phyloP scores from a whole-genome alignment of 2,797 vertebrate genomes.

The Sebastes taczanowskii region DNA sequence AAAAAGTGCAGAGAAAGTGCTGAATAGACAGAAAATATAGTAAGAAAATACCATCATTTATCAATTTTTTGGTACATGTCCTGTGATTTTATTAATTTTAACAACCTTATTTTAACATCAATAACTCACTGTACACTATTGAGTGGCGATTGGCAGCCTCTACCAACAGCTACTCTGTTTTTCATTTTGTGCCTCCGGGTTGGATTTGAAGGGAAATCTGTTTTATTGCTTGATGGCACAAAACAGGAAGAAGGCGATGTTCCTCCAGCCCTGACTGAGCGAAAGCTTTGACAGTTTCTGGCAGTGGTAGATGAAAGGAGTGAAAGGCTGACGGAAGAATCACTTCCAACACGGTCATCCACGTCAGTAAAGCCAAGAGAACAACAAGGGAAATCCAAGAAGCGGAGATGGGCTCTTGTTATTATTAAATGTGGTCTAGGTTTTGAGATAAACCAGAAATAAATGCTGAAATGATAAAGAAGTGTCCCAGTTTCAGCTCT shows the following conservation, averaged over 20 bases:
- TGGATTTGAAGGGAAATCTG: constrained; percentile 28
- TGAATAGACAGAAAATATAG: constrained; percentile 23
- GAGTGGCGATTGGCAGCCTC: not conserved
- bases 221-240: constrained; percentile 38
- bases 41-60: not conserved
- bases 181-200: constrained; percentile 20
- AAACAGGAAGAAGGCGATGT: constrained; percentile 28
- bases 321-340: not conserved
- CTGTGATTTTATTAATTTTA: not conserved
- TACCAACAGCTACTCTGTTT: constrained; percentile 22
- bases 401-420: not conserved
- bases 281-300: constrained; percentile 34
- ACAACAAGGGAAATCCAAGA: not conserved
- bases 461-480: not conserved
- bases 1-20: not conserved
- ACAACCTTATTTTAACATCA: not conserved
- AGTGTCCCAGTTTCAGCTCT: not conserved
- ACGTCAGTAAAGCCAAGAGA: not conserved
- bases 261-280: constrained; percentile 16
- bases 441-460: not conserved
- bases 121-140: not conserved
- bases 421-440: not conserved
- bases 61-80: not conserved
- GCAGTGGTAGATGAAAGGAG: constrained; percentile 4
- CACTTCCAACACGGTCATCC: constrained; percentile 15